Evolutionary conservation across 2,113 vertebrate species (phyloP).

Genomic region (Lonchura striata): DNA sequence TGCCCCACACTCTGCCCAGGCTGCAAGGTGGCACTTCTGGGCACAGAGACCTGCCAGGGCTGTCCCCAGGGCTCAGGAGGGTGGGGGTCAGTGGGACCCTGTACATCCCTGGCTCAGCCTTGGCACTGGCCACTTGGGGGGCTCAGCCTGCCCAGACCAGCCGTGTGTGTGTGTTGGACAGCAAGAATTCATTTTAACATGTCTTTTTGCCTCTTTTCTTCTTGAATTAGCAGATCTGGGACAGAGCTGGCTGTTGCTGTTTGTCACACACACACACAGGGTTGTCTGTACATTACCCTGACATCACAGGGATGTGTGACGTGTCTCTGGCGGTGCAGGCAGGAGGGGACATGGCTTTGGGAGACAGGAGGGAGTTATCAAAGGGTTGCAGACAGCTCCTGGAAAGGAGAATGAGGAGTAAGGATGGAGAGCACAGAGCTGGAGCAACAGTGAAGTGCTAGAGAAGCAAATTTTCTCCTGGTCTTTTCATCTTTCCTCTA

Average conservation of each 20-base stretch:
- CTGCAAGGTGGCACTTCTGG: not conserved
- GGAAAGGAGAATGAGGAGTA: not conserved
- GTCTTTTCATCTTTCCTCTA: constrained; percentile 3
- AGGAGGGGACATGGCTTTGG: not conserved
- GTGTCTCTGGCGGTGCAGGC: not conserved
- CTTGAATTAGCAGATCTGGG: not conserved
- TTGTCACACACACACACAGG: not conserved
- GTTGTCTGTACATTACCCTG: not conserved
- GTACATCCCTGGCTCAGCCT: not conserved
- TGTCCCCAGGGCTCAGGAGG: accelerated
- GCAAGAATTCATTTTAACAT: not conserved
- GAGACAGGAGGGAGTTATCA: not conserved
- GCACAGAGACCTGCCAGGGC: not conserved
- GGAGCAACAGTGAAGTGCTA: not conserved
- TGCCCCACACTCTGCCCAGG: not conserved
- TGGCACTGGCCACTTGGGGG: not conserved
- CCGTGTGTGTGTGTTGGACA: not conserved
- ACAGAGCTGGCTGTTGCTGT: not conserved
- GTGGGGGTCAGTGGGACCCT: not conserved
- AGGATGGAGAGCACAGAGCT: not conserved
- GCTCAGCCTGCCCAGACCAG: not conserved
- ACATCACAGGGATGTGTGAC: not conserved
- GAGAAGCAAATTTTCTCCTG: not conserved
- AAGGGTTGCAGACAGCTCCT: not conserved
- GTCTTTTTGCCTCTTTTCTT: not conserved